Evolutionary conservation across 30 jellyfish, hydroid and myxozoan genomes (phyloP).

Genomic region (Morbakka virulenta): DNA sequence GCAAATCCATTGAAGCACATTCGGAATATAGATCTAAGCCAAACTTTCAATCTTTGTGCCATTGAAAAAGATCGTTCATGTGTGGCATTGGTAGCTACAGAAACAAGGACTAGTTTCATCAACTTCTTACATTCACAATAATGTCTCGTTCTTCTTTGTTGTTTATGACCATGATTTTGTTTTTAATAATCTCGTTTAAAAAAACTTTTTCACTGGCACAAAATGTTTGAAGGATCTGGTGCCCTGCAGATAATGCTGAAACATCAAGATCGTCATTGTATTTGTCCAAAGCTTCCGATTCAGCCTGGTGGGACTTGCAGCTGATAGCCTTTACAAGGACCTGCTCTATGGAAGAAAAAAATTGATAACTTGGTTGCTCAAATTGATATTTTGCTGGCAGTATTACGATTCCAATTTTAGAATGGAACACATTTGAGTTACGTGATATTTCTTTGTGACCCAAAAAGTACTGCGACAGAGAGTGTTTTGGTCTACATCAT

Average conservation of each 20-base stretch:
- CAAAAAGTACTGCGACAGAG: background rate
- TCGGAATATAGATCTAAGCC: no score
- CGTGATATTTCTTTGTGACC: constrained; percentile 9
- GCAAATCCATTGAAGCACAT: no score
- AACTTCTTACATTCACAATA: background rate
- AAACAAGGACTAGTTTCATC: background rate
- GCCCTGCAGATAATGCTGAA: background rate
- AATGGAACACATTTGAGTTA: constrained; percentile 1
- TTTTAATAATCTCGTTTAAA: background rate
- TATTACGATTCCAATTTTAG: constrained; percentile 9
- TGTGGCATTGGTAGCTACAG: no score
- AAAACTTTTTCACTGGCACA: background rate
- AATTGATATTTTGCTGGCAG: background rate
- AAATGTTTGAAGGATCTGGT: background rate
- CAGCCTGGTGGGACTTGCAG: background rate
- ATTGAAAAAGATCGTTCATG: no score
- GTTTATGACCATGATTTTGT: background rate
- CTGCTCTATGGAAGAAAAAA: background rate
- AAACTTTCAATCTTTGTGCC: no score
- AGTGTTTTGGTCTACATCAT: background rate
- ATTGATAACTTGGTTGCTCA: background rate
- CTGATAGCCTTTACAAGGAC: background rate
- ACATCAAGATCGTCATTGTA: background rate
- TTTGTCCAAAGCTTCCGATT: background rate
- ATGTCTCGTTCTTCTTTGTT: background rate